phyloP scores from a whole-genome alignment of 2,113 vertebrate genomes.

The Neotoma lepida region DNA sequence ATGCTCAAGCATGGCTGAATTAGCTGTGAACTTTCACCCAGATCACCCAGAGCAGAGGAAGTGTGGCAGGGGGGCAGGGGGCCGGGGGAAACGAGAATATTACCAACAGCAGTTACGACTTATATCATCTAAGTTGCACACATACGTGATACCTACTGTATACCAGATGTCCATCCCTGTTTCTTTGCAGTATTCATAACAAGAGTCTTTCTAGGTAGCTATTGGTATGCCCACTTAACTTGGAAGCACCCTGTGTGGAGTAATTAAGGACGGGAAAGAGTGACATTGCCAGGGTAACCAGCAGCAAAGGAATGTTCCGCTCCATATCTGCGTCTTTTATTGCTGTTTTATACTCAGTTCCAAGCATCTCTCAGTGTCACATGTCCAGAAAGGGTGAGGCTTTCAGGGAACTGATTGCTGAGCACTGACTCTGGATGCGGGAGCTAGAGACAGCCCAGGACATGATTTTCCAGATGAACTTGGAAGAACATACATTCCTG shows the following conservation, averaged over 20 bases:
- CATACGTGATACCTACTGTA: neutral
- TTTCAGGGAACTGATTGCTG: neutral
- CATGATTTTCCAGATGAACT: neutral
- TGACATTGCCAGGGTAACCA: neutral
- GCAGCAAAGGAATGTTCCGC: neutral
- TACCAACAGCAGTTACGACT: rapidly evolving
- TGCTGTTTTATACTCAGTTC: neutral
- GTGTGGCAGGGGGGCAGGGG: neutral
- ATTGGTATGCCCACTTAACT: neutral
- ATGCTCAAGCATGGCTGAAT: neutral
- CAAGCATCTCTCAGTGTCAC: neutral
- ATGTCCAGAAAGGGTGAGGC: rapidly evolving
- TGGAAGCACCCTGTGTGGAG: neutral
- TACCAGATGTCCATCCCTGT: rapidly evolving
- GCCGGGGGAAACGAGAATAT: no score
- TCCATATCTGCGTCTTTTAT: neutral
- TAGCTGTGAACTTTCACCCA: neutral
- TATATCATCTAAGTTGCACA: rapidly evolving
- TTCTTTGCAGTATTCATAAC: neutral
- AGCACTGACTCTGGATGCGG: neutral
- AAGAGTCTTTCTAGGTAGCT: neutral
- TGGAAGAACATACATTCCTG: neutral
- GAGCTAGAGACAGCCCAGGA: neutral
- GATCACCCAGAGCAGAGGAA: neutral
- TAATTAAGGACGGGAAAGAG: neutral